phyloP scores from a whole-genome alignment of 2,797 vertebrate species.

The Novumbra hubbsi region DNA sequence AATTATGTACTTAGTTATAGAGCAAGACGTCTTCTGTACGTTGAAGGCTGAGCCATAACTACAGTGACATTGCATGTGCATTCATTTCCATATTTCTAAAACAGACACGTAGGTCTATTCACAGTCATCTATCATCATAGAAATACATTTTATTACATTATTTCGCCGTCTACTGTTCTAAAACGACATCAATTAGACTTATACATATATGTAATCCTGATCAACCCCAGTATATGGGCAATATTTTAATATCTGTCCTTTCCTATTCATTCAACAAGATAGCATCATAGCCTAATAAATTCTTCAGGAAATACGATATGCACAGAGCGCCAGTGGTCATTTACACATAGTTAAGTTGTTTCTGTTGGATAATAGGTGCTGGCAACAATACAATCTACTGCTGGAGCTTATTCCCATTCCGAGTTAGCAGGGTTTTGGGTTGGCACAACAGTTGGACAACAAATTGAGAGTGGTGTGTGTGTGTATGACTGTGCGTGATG shows the following conservation, averaged over 20 bases:
- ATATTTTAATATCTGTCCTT: slow-evolving; percentile 58
- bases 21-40: slow-evolving; percentile 35
- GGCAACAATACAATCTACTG: slow-evolving; percentile 54
- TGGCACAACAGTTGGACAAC: no score
- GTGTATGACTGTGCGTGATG: not conserved
- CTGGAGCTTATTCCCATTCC: slow-evolving; percentile 27
- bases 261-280: slow-evolving; percentile 45
- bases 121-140: slow-evolving; percentile 54
- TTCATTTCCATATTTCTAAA: slow-evolving; percentile 43
- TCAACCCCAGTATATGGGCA: slow-evolving; percentile 39
- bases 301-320: slow-evolving; percentile 63
- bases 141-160: slow-evolving; percentile 47
- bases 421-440: no score
- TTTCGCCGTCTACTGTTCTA: slow-evolving; percentile 32
- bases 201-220: slow-evolving; percentile 9
- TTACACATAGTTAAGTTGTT: slow-evolving; percentile 68
- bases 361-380: slow-evolving; percentile 62
- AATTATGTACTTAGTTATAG: slow-evolving; percentile 28
- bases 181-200: slow-evolving; percentile 38
- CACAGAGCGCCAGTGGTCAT: slow-evolving; percentile 63
- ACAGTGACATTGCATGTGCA: not conserved
- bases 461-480: not conserved
- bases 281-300: slow-evolving; percentile 64
- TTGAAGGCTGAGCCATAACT: slow-evolving; percentile 45
- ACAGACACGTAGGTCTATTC: slow-evolving; percentile 29